A percentile compares a stretch with the other conserved stretches of the same genome.
These are phyloP conservation scores for Holotrichia oblita DNA, from an alignment of 1,140 invertebrate genomes.

Conservation along the genomic window DNA sequence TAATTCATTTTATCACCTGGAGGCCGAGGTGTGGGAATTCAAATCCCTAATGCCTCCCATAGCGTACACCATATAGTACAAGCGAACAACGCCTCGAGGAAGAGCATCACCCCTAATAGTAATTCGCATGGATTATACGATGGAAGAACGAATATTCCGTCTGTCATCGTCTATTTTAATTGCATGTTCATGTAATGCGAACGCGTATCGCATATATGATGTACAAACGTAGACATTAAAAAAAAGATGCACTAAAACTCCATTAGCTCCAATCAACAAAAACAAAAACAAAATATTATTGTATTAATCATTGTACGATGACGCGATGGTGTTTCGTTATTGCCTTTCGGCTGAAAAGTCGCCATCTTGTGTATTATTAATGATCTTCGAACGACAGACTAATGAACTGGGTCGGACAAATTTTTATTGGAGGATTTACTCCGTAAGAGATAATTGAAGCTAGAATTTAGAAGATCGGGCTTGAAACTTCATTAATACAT, in stretches of 20 bases:
- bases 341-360: not conserved
- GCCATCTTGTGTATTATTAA: not conserved
- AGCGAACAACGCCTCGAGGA: not conserved
- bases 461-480: not conserved
- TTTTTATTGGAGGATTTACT: not conserved
- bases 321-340: not conserved
- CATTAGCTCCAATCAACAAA: not conserved
- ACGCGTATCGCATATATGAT: not conserved
- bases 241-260: not conserved
- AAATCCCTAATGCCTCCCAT: not conserved
- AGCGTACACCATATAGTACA: not conserved
- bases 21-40: not conserved
- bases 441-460: not conserved
- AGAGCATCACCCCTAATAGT: not conserved
- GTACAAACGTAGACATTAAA: not conserved
- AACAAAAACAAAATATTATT: not conserved
- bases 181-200: not conserved
- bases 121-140: constrained; percentile 16
- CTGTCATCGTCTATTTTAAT: constrained; percentile 4
- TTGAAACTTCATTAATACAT: not conserved
- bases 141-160: not conserved
- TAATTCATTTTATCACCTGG: constrained; percentile 6
- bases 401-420: not conserved
- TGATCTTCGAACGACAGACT: not conserved
- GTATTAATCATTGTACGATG: not conserved